Percentiles rank a stretch among this genome's conserved stretches.
Conservation (phyloP, 2,888 invertebrate species). For the Trichopria drosophilae region DNA sequence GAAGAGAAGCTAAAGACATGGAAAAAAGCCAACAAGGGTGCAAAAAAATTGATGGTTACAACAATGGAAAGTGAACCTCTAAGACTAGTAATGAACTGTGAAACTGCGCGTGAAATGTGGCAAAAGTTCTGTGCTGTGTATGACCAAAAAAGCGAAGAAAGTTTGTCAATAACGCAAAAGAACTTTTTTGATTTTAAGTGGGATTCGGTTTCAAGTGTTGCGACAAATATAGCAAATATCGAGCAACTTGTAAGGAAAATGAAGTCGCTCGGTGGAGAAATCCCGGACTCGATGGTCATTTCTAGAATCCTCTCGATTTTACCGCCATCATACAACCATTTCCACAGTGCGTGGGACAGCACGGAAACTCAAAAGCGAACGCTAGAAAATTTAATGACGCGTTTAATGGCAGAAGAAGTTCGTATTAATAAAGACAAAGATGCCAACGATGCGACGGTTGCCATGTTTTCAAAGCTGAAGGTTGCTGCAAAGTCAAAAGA, state of each 20-base stretch:
- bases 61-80: slow-evolving; percentile 32
- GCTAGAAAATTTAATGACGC: background rate
- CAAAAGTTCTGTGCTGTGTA: no score
- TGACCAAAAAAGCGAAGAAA: slow-evolving; percentile 29
- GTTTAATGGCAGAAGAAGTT: slow-evolving; percentile 1
- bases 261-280: slow-evolving; percentile 26
- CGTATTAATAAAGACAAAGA: background rate
- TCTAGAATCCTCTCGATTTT: slow-evolving; percentile 20
- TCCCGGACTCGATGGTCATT: slow-evolving; percentile 28
- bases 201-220: background rate
- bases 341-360: slow-evolving; percentile 4
- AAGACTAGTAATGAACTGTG: slow-evolving; percentile 23
- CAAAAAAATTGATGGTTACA: slow-evolving; percentile 28
- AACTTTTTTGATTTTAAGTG: no score
- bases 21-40: slow-evolving; percentile 1
- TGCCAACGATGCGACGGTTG: no score
- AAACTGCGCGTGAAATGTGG: slow-evolving; percentile 30
- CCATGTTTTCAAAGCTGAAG: no score
- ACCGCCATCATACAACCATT: background rate
- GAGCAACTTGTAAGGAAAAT: slow-evolving; percentile 28
- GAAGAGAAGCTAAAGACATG: no score
- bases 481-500: no score
- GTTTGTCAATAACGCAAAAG: slow-evolving; percentile 29
- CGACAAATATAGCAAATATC: slow-evolving; percentile 23
- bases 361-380: background rate